phyloP scores from a whole-genome alignment of 2,113 vertebrate species.

The Clarias batrachus region DNA sequence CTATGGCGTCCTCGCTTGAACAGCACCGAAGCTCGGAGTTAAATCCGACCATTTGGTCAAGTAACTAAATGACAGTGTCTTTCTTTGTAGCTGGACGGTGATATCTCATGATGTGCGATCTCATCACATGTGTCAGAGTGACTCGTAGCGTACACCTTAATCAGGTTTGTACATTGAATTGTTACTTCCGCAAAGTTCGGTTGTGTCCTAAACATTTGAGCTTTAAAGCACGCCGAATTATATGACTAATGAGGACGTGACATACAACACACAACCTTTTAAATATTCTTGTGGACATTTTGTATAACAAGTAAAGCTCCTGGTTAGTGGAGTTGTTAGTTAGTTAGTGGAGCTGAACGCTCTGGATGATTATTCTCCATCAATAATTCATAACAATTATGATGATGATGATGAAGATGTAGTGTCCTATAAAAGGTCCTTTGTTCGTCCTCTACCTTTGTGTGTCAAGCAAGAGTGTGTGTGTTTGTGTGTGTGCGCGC shows the following conservation, averaged over 20 bases:
- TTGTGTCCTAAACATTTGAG: no score
- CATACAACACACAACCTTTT: no score
- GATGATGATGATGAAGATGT: neutral
- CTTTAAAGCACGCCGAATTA: no score
- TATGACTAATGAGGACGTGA: no score
- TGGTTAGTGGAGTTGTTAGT: no score
- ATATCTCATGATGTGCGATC: neutral
- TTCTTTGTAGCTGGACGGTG: no score
- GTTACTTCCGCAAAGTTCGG: no score
- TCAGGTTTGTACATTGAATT: no score
- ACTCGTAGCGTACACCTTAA: neutral
- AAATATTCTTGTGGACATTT: neutral
- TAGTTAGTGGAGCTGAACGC: neutral
- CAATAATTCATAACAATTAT: neutral
- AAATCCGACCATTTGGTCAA: neutral
- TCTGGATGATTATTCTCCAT: neutral
- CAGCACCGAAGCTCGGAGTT: neutral
- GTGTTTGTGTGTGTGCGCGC: constrained; percentile 58
- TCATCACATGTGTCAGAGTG: neutral
- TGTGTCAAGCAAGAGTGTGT: neutral
- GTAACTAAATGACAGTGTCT: neutral
- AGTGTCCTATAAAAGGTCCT: neutral
- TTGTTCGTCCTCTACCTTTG: neutral
- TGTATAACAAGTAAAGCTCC: neutral
- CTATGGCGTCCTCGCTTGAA: neutral